These are phyloP conservation scores for Microplitis deprimator DNA, from an alignment of 2,888 invertebrate genomes.

Conservation along the genomic window DNA sequence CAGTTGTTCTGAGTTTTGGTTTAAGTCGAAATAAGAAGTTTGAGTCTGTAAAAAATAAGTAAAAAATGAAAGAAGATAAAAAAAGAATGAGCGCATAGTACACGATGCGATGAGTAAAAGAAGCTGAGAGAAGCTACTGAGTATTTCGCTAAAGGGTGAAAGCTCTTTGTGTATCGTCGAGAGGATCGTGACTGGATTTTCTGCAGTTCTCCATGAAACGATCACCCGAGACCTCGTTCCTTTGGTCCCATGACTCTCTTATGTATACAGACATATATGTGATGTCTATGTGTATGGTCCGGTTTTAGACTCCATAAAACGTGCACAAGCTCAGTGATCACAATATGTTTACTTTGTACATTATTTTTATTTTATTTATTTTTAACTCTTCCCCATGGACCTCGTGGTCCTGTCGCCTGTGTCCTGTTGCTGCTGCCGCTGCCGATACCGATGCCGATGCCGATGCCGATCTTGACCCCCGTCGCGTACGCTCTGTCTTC, in stretches of 20 bases:
- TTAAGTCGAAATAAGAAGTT: neutral
- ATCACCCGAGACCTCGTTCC: slow-evolving; percentile 23
- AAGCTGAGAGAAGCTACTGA: slow-evolving; percentile 34
- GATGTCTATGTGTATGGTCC: slow-evolving; percentile 25
- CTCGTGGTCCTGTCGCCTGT: neutral
- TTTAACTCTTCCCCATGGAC: neutral
- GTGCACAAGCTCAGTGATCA: slow-evolving; percentile 16
- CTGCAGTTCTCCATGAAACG: slow-evolving; percentile 32
- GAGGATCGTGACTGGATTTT: slow-evolving; percentile 39
- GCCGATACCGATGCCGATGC: slow-evolving; percentile 12
- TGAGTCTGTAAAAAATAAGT: neutral
- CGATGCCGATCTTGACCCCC: slow-evolving; percentile 34
- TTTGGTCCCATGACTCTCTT: slow-evolving; percentile 23
- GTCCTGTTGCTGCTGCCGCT: slow-evolving; percentile 1
- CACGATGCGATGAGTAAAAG: neutral
- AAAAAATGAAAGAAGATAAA: slow-evolving; percentile 23
- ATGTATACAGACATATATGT: slow-evolving; percentile 18
- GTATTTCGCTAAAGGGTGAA: slow-evolving; percentile 45
- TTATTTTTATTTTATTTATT: slow-evolving; percentile 7
- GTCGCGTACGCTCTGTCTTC: slow-evolving; percentile 23
- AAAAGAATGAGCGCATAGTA: slow-evolving; percentile 6
- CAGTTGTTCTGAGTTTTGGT: slow-evolving; percentile 6
- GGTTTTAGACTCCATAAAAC: slow-evolving; percentile 25
- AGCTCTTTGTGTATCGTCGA: slow-evolving; percentile 40
- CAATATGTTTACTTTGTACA: slow-evolving; percentile 1